Evolutionary conservation across 2,113 vertebrate genomes (phyloP).

Genomic region (Parus major): DNA sequence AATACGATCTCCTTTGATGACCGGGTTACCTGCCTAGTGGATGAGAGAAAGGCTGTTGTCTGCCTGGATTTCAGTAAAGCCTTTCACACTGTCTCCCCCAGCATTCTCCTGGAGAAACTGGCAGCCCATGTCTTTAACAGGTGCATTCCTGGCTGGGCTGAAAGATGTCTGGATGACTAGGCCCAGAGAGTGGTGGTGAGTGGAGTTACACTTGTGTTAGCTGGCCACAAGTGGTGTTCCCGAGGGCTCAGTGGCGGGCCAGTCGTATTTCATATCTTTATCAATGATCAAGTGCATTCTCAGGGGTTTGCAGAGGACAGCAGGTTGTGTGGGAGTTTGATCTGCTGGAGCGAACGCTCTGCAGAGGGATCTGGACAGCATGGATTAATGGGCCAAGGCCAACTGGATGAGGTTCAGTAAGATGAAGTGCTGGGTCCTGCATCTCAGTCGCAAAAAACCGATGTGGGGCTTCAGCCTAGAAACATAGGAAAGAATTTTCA

Average conservation of each 20-base stretch:
- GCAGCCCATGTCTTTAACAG: background rate
- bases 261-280: background rate
- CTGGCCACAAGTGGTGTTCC: background rate
- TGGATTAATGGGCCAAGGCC: fast-evolving
- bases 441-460: background rate
- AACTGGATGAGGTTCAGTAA: background rate
- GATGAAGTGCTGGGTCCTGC: background rate
- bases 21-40: background rate
- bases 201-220: background rate
- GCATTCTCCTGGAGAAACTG: background rate
- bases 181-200: background rate
- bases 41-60: background rate
- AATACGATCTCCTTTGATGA: background rate
- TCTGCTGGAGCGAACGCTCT: background rate
- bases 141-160: background rate
- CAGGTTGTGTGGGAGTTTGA: background rate
- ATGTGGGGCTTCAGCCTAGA: background rate
- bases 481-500: background rate
- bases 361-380: background rate
- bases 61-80: background rate
- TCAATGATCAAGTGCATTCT: fast-evolving
- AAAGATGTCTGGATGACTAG: background rate
- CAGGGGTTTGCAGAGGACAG: background rate
- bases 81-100: background rate
- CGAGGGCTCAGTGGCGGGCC: background rate